Evolutionary conservation across 2,797 vertebrate species (phyloP), one percentile per base, ranked within the genome.

Genomic region (Gobio occitaniae): DNA sequence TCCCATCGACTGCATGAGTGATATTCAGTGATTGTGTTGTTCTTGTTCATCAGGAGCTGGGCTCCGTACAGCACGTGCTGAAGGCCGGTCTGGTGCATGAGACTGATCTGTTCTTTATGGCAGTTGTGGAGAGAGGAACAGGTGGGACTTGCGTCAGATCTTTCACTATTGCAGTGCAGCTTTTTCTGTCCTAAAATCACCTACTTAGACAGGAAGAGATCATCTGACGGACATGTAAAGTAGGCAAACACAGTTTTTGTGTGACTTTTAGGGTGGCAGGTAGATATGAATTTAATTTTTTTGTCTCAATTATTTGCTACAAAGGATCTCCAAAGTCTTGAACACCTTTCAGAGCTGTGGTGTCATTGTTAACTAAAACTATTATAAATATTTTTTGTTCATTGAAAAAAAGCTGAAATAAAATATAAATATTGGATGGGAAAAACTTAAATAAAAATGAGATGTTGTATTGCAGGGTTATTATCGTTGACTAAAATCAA

Each of bases 91-190:
- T 99, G 92, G 97, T 97, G 1, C 96, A 95, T 61, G 97, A 98
- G 88, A 97, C 96, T 2, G 96, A 97, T 87, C 94, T 99, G 82
- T 99, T 97, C 92, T 99, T 98, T 85, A 94, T 96, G 94, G 95
- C 93, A 0, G 92, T 97, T 79, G 92, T 99, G n/a, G 98, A 99
- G 91, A 95, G 98, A 86, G 98, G 98, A 87, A 99, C 98, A 90
- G 98, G 98, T 98, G 88, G 41, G 88, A 54, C n/a, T 71, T 41
- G 54, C n/a, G 54, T 32, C 72, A 19, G 50, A 21, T 50, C 7
- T 32, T 54, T 75, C 2, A 36, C 10, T 54, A 2, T 21, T 2
- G n/a, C 13, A 10, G 3, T 50, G 7, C 8, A 50, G 25, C 25
- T 52, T 19, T 52, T 52, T 74, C 2, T 52, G 47, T 10, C 25